A percentile compares a stretch with the other conserved stretches of the same genome.
Conservation (phyloP, 2,797 vertebrate genomes). For the Acanthornis magna region DNA sequence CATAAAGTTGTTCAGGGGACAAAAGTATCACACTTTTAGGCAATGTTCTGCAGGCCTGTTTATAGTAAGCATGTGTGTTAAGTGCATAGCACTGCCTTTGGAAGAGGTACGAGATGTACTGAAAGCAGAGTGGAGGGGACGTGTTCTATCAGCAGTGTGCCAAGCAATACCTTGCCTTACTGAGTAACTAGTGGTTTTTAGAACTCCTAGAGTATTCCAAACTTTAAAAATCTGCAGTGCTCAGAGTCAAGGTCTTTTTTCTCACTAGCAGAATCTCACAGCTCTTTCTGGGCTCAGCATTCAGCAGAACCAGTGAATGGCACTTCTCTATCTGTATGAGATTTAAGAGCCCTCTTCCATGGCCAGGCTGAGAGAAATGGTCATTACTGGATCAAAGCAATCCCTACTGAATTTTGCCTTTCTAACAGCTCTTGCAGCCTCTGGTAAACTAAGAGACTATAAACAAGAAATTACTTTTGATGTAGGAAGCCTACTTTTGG, state of each 20-base stretch:
- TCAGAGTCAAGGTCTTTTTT: not conserved
- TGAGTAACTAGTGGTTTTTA: not conserved
- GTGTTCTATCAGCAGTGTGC: not conserved
- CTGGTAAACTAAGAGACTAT: not conserved
- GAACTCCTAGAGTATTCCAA: not conserved
- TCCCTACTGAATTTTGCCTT: not conserved
- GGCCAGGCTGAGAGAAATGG: not conserved
- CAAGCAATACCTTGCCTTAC: not conserved
- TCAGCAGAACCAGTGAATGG: not conserved
- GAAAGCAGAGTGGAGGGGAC: not conserved
- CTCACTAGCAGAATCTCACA: not conserved
- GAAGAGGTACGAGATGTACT: not conserved
- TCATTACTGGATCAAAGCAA: not conserved
- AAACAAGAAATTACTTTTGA: not conserved
- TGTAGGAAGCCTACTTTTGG: not conserved
- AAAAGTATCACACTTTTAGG: not conserved
- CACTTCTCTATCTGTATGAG: not conserved
- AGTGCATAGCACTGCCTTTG: not conserved
- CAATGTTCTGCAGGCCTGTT: not conserved
- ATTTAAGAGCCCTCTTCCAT: not conserved
- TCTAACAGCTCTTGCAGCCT: not conserved
- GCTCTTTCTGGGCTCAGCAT: not conserved
- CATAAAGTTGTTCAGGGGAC: not conserved
- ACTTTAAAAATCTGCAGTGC: not conserved
- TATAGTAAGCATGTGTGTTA: not conserved